phyloP scores from a whole-genome alignment of 2,113 vertebrate genomes.

The Opisthocomus hoazin region DNA sequence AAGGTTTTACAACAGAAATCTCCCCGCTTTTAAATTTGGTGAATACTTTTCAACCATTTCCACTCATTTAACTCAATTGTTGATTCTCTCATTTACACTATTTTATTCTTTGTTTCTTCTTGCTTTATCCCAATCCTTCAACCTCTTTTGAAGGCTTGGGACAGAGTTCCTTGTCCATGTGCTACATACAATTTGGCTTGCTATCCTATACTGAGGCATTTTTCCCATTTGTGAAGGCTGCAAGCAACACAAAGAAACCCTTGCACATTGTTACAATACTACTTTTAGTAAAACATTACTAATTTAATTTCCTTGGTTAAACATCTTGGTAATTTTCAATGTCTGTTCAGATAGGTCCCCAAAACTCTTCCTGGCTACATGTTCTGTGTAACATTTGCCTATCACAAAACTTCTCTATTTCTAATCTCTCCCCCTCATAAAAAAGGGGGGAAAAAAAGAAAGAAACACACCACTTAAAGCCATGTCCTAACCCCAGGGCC shows the following conservation, averaged over 20 bases:
- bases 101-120: not conserved
- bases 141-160: not conserved
- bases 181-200: not conserved
- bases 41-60: not conserved
- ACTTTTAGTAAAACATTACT: conserved; percentile 3
- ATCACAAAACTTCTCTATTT: not conserved
- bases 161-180: not conserved
- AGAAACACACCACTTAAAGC: not conserved
- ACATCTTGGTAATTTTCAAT: not conserved
- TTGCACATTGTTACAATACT: not conserved
- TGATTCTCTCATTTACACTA: not conserved
- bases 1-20: not conserved
- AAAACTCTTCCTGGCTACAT: not conserved
- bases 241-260: not conserved
- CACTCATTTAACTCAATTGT: not conserved
- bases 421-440: not conserved
- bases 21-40: not conserved
- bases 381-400: not conserved
- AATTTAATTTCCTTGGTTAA: conserved; percentile 17
- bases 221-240: not conserved
- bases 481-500: too few species aligned
- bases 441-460: not conserved
- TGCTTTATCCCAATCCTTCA: not conserved
- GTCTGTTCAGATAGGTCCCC: not conserved
- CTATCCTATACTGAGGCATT: not conserved